These are phyloP conservation scores for Drosophila arizonae DNA, from an alignment of 1,140 invertebrate species.

Conservation along the genomic window DNA sequence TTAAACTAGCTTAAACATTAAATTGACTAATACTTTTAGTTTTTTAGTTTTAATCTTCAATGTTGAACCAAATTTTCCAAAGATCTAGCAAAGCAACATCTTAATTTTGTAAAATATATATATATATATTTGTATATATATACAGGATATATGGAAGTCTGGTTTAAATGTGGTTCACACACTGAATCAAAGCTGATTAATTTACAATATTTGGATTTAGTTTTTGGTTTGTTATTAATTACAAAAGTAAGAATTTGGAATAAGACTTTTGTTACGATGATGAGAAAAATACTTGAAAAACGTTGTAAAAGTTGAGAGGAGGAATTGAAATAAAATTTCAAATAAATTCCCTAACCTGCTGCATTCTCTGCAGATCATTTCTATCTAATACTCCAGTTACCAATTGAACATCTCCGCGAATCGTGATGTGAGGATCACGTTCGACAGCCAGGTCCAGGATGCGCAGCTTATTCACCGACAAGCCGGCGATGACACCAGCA, in stretches of 20 bases:
- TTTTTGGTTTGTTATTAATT: constrained; percentile 42
- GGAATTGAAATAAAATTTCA: constrained; percentile 80
- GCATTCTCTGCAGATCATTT: constrained; percentile 90
- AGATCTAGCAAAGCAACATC: not conserved
- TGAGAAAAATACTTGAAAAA: constrained; percentile 82
- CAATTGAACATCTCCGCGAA: constrained; percentile 89
- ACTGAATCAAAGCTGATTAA: constrained; percentile 64
- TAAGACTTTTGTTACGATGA: constrained; percentile 72
- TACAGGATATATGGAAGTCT: constrained; percentile 11
- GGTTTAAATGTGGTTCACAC: constrained; percentile 38
- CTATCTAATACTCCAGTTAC: constrained; percentile 89
- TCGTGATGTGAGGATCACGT: constrained; percentile 88
- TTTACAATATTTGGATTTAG: constrained; percentile 52
- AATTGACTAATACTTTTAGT: constrained; percentile 60
- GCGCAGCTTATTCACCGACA: constrained; percentile 93
- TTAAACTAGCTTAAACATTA: constrained; percentile 70
- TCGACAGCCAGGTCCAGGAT: constrained; percentile 93
- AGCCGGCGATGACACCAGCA: constrained; percentile 93
- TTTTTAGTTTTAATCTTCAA: constrained; percentile 40
- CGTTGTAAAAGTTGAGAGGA: constrained; percentile 78
- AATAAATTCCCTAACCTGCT: constrained; percentile 87
- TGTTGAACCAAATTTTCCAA: constrained; percentile 65
- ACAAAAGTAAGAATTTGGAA: constrained; percentile 71
- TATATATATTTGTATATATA: not conserved
- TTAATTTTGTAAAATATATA: not conserved